These are phyloP conservation scores for Camelus bactrianus DNA, from an alignment of 2,113 vertebrate species.

Conservation along the genomic window DNA sequence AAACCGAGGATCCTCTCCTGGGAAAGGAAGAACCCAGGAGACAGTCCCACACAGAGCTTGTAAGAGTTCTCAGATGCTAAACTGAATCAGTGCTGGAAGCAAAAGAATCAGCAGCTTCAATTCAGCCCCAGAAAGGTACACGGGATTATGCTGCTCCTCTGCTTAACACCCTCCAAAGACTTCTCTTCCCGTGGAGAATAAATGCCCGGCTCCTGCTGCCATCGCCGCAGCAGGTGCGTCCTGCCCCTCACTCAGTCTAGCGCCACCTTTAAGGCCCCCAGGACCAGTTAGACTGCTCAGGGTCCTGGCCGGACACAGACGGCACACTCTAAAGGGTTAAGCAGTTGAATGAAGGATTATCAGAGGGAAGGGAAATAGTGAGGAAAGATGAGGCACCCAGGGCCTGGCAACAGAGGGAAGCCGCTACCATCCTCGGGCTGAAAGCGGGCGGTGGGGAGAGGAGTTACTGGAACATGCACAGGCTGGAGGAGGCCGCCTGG, in stretches of 20 bases:
- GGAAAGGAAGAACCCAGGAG: background rate
- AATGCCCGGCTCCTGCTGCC: background rate
- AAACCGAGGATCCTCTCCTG: background rate
- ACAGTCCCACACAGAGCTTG: background rate
- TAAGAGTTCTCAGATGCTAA: background rate
- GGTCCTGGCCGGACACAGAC: background rate
- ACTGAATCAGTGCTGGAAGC: background rate
- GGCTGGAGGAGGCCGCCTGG: background rate
- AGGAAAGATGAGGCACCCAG: background rate
- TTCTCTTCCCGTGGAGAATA: background rate
- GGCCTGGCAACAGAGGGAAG: background rate
- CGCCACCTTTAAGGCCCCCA: rapidly evolving
- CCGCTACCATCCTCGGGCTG: rapidly evolving
- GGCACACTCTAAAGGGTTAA: background rate
- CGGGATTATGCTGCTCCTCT: background rate
- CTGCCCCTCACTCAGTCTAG: background rate
- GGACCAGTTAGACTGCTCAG: background rate
- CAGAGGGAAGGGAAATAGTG: background rate
- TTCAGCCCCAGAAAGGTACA: background rate
- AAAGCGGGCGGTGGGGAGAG: background rate
- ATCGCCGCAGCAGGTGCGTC: rapidly evolving
- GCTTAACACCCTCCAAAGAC: too few relatives aligned
- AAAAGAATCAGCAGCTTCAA: background rate
- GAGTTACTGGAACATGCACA: background rate
- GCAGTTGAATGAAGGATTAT: background rate